Evolutionary conservation across 2,113 vertebrate species (phyloP).

Genomic region (Microcebus ravelobensis): DNA sequence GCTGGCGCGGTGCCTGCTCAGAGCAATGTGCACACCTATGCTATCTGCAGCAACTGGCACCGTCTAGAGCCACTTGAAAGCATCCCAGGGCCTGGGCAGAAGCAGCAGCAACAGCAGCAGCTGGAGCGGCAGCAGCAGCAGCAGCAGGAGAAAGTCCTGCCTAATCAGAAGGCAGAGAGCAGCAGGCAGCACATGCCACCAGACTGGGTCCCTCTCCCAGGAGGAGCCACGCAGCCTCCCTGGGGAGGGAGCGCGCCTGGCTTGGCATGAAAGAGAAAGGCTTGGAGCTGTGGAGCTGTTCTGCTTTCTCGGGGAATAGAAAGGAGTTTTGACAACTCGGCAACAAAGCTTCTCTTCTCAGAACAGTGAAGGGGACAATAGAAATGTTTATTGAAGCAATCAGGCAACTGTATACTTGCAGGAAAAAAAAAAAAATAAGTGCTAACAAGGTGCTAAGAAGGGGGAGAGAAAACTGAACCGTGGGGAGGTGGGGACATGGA

Average conservation of each 20-base stretch:
- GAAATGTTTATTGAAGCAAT: slow-evolving; percentile 64
- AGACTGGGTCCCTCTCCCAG: rapidly evolving
- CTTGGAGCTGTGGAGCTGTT: rapidly evolving
- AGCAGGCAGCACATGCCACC: not conserved
- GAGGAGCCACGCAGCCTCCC: not conserved
- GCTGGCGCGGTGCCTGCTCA: not conserved
- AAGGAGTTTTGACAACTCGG: slow-evolving; percentile 44
- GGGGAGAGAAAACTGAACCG: not conserved
- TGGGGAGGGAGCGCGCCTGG: not conserved
- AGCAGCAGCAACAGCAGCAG: rapidly evolving
- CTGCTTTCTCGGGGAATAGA: slow-evolving; percentile 22
- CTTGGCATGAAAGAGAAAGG: not conserved
- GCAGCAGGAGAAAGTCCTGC: slow-evolving; percentile 39
- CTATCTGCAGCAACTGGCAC: not conserved
- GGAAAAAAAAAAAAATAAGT: slow-evolving; percentile 12
- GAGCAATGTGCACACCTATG: not conserved
- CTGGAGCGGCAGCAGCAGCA: rapidly evolving
- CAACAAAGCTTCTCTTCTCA: slow-evolving; percentile 34
- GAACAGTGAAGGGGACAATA: slow-evolving; percentile 45
- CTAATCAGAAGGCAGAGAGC: slow-evolving; percentile 44
- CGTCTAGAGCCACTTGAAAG: not conserved
- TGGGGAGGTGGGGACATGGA: not conserved
- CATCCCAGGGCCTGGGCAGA: not conserved
- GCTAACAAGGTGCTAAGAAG: slow-evolving; percentile 35
- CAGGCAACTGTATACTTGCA: slow-evolving; percentile 33